phyloP scores from a whole-genome alignment of 2,113 vertebrate species.

The Glareola pratincola region DNA sequence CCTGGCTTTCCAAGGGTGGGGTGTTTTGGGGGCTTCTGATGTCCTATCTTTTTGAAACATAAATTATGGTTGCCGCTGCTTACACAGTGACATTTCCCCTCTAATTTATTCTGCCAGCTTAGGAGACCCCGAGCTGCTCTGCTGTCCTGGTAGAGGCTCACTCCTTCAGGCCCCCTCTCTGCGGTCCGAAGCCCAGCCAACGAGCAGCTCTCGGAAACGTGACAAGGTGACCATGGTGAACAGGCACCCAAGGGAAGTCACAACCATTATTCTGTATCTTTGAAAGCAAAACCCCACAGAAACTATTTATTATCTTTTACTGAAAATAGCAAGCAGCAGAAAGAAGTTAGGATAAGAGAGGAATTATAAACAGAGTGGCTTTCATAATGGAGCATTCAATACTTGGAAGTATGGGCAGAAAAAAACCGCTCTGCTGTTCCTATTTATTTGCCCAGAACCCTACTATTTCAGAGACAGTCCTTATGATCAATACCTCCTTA shows the following conservation, averaged over 20 bases:
- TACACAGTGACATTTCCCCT: neutral
- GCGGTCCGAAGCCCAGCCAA: neutral
- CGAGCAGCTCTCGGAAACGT: neutral
- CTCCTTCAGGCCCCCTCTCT: neutral
- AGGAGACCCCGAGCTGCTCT: neutral
- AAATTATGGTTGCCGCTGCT: neutral
- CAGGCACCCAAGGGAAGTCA: neutral
- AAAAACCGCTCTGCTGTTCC: neutral
- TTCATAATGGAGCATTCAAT: neutral
- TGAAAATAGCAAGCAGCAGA: neutral
- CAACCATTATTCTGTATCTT: neutral
- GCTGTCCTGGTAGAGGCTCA: neutral
- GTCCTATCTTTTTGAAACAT: neutral
- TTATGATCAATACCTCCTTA: slow-evolving; percentile 12
- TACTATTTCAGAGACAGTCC: slow-evolving; percentile 1
- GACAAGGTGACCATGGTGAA: neutral
- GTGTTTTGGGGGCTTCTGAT: neutral
- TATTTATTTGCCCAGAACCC: slow-evolving; percentile 1
- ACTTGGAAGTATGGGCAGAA: neutral
- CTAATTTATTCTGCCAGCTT: neutral
- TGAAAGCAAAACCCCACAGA: neutral
- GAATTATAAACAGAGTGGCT: neutral
- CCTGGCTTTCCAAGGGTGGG: neutral
- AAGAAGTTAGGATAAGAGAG: slow-evolving; percentile 9
- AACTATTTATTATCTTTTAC: slow-evolving; percentile 8